Percentiles rank a stretch among this genome's conserved stretches.
Evolutionary conservation across 2,797 vertebrate species (phyloP).

Genomic region (Coreius guichenoti): DNA sequence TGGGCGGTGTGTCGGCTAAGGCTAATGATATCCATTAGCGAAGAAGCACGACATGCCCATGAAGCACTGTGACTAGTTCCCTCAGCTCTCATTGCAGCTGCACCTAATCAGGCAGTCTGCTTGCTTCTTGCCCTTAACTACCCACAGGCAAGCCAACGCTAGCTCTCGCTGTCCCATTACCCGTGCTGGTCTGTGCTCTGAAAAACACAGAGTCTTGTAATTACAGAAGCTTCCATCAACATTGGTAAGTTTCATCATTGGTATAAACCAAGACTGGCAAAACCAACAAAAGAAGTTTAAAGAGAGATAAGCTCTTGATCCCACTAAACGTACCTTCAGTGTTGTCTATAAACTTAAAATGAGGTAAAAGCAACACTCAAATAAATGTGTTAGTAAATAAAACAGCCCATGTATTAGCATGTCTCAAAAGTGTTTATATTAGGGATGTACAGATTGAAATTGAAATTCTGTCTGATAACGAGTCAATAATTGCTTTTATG

Average conservation of each 20-base stretch:
- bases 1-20: constrained; percentile 48
- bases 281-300: constrained; percentile 3
- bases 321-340: neutral
- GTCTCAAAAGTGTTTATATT: neutral
- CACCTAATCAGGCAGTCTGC: constrained; percentile 56
- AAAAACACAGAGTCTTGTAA: constrained; percentile 35
- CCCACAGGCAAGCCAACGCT: constrained; percentile 47
- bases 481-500: neutral
- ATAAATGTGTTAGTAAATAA: neutral
- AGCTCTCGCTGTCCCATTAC: constrained; percentile 44
- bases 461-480: neutral
- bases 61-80: constrained; percentile 48
- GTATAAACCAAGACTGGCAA: constrained; percentile 28
- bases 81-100: constrained; percentile 52
- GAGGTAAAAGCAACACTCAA: neutral
- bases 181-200: constrained; percentile 29
- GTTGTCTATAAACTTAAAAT: constrained; percentile 3
- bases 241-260: constrained; percentile 30
- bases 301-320: constrained; percentile 18
- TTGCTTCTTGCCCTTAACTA: constrained; percentile 54
- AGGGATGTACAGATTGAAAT: neutral
- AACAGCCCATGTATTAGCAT: neutral
- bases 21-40: constrained; percentile 52
- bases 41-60: constrained; percentile 46
- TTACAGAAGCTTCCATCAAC: constrained; percentile 41